phyloP scores from a whole-genome alignment of 2,888 invertebrate species.

The Agrilus cyanescens region DNA sequence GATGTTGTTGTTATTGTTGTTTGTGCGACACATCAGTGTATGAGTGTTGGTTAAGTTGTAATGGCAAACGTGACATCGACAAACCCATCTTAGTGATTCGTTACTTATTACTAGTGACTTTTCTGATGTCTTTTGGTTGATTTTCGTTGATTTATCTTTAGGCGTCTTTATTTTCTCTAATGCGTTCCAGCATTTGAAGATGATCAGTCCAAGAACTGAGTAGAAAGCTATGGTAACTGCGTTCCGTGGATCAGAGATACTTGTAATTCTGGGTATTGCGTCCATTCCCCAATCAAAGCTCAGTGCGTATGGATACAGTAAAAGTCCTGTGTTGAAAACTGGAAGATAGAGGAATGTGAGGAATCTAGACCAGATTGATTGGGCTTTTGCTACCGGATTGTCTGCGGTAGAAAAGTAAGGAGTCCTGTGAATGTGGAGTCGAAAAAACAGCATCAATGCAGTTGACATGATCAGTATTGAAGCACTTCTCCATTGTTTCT shows the following conservation, averaged over 20 bases:
- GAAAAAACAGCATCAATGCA: conserved; percentile 56
- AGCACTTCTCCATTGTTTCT: conserved; percentile 61
- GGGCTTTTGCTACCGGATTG: conserved; percentile 88
- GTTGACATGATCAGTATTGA: conserved; percentile 56
- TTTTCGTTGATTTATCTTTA: conserved; percentile 8
- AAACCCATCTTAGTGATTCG: conserved; percentile 22
- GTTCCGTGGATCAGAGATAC: conserved; percentile 69
- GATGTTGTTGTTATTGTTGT: conserved; percentile 59
- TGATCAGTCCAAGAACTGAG: conserved; percentile 28
- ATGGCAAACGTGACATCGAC: conserved; percentile 56
- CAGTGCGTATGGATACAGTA: conserved; percentile 74
- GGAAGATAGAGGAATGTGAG: conserved; percentile 89
- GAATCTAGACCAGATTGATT: conserved; percentile 65
- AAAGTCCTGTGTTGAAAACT: conserved; percentile 76
- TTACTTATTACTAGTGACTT: conserved; percentile 5
- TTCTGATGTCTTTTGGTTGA: conserved; percentile 8
- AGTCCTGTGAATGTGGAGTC: conserved; percentile 63
- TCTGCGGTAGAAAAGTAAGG: conserved; percentile 87
- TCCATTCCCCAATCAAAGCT: conserved; percentile 99
- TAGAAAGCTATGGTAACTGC: conserved; percentile 67
- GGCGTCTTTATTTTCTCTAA: conserved; percentile 5
- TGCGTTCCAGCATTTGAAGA: conserved; percentile 17
- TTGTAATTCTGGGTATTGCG: conserved; percentile 75
- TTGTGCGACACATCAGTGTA: conserved; percentile 54
- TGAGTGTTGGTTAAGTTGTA: conserved; percentile 55